Evolutionary conservation across 2,888 invertebrate species (phyloP).

Genomic region (Agrochola circellaris): DNA sequence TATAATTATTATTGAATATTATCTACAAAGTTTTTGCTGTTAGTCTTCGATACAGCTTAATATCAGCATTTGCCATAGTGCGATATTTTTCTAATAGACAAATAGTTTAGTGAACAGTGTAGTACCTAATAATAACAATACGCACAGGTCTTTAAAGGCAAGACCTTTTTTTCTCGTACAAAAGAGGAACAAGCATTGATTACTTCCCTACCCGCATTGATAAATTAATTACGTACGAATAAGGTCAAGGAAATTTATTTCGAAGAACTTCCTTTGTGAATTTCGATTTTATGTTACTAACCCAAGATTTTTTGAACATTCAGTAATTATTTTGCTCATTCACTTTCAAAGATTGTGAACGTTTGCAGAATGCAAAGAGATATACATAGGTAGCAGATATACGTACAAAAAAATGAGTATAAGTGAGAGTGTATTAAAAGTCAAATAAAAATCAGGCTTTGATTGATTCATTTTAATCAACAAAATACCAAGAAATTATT

Average conservation of each 20-base stretch:
- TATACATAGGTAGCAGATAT: neutral
- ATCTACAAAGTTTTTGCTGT: neutral
- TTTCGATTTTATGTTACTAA: neutral
- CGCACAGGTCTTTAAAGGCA: neutral
- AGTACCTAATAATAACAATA: neutral
- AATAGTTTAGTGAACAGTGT: neutral
- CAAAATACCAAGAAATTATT: neutral
- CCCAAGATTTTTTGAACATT: neutral
- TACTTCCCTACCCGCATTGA: conserved; percentile 14
- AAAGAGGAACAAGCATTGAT: conserved; percentile 16
- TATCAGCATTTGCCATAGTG: neutral
- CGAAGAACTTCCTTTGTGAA: conserved; percentile 26
- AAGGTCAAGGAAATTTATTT: conserved; percentile 27
- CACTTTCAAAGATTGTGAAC: neutral
- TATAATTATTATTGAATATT: neutral
- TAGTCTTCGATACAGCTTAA: neutral
- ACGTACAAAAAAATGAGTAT: neutral
- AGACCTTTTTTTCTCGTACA: conserved; percentile 6
- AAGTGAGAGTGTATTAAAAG: neutral
- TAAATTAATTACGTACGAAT: conserved; percentile 32
- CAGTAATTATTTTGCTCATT: neutral
- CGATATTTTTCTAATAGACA: neutral
- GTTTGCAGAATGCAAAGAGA: too few relatives aligned
- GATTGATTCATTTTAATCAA: conserved; percentile 14
- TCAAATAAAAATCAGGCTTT: neutral